These are phyloP conservation scores for Harpalus rubripes DNA, from an alignment of 2,888 invertebrate species.

Conservation along the genomic window DNA sequence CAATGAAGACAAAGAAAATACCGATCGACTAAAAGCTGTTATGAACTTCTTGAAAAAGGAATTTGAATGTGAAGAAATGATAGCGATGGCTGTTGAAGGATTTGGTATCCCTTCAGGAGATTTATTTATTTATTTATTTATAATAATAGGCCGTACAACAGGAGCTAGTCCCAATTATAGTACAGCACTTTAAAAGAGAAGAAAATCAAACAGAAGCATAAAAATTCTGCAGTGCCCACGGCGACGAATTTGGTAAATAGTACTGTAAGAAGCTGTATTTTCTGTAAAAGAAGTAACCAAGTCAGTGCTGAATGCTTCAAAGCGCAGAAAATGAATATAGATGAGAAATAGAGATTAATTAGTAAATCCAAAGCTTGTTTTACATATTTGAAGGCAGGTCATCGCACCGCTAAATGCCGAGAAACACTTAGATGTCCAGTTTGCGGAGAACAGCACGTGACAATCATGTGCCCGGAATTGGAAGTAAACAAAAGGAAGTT, in stretches of 20 bases:
- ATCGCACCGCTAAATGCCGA: conserved; percentile 69
- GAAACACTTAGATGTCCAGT: conserved; percentile 69
- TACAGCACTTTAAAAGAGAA: too few species aligned
- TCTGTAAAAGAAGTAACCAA: conserved; percentile 67
- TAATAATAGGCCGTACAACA: too few species aligned
- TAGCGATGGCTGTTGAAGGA: conserved; percentile 68
- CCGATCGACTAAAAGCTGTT: background rate
- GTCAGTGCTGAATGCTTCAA: conserved; percentile 68
- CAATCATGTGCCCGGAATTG: conserved; percentile 70
- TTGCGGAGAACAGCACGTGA: conserved; percentile 69
- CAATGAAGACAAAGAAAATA: background rate
- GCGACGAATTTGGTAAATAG: conserved; percentile 25
- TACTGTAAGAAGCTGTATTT: conserved; percentile 60
- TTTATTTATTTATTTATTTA: too few species aligned
- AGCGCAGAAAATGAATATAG: conserved; percentile 68
- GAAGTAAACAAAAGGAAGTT: conserved; percentile 46
- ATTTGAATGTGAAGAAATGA: conserved; percentile 69
- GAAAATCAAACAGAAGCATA: background rate
- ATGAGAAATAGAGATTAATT: conserved; percentile 64
- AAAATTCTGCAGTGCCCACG: conserved; percentile 11
- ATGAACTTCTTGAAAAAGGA: conserved; percentile 70
- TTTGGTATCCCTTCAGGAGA: conserved; percentile 49
- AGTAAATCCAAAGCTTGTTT: conserved; percentile 69
- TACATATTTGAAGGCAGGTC: conserved; percentile 69
- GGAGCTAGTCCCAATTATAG: too few species aligned